Evolutionary conservation across 35 echinoderm and acorn worm genomes (phyloP).

Genomic region (Lytechinus pictus): DNA sequence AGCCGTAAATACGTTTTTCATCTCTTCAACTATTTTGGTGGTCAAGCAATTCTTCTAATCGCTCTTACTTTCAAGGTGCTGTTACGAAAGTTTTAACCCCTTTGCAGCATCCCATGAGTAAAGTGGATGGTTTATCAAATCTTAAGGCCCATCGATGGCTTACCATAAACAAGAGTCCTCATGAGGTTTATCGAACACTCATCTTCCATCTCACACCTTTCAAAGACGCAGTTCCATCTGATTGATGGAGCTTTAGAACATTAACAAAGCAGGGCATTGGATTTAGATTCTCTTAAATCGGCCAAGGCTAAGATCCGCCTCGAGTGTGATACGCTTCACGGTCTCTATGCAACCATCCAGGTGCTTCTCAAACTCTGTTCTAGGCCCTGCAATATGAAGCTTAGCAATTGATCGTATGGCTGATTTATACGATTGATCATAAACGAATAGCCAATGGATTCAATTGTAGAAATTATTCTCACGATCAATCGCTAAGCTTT

Average conservation of each 20-base stretch:
- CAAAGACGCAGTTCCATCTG: neutral
- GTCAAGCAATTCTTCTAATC: neutral
- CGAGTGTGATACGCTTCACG: neutral
- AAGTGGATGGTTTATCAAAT: neutral
- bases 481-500: no score
- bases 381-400: neutral
- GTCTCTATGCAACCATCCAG: neutral
- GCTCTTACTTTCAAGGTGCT: neutral
- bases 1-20: no score
- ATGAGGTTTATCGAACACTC: neutral
- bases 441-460: no score
- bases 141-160: neutral
- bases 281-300: neutral
- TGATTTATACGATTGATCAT: no score
- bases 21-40: no score
- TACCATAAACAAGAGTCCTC: neutral
- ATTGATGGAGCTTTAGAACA: constrained; percentile 16
- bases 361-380: neutral
- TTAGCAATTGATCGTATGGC: no score
- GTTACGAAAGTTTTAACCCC: no score
- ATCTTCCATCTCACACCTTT: neutral
- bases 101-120: neutral
- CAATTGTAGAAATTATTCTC: no score
- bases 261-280: neutral
- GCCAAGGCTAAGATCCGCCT: neutral